phyloP scores from a whole-genome alignment of 1,140 invertebrate species.

The Bombus difficillimus region DNA sequence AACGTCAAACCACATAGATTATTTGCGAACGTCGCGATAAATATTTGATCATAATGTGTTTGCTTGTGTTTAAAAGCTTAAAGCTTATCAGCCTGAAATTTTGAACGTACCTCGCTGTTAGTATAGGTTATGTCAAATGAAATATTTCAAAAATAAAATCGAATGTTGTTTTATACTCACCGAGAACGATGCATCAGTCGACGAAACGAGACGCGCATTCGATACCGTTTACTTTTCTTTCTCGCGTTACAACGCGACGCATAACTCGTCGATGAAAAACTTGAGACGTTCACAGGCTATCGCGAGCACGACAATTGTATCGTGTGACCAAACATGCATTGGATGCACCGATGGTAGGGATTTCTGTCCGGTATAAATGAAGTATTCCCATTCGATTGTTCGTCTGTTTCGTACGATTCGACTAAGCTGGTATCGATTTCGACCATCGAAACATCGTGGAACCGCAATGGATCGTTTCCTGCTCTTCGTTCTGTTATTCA shows the following conservation, averaged over 20 bases:
- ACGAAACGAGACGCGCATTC: neutral
- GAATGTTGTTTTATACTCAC: neutral
- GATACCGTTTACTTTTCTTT: constrained; percentile 20
- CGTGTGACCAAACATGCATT: constrained; percentile 27
- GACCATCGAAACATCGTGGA: constrained; percentile 21
- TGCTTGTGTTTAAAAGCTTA: neutral
- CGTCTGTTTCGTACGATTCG: constrained; percentile 8
- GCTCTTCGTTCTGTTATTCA: constrained; percentile 26
- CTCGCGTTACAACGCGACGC: constrained; percentile 47
- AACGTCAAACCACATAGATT: no score
- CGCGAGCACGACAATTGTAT: constrained; percentile 48
- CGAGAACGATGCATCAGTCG: neutral
- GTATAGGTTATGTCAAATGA: neutral
- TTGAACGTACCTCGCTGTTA: neutral
- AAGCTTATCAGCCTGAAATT: neutral
- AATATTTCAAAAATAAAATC: neutral
- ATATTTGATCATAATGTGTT: no score
- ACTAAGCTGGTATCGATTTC: constrained; percentile 18
- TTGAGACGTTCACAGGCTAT: constrained; percentile 42
- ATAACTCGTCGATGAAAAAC: constrained; percentile 50
- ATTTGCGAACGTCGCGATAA: no score
- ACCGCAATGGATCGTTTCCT: constrained; percentile 21
- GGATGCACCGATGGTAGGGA: constrained; percentile 3
- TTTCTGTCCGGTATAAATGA: constrained; percentile 43
- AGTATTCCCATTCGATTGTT: constrained; percentile 2